Base-by-base conservation (phyloP, 2,888 invertebrate genomes). In the Mystacides longicornis region DNA sequence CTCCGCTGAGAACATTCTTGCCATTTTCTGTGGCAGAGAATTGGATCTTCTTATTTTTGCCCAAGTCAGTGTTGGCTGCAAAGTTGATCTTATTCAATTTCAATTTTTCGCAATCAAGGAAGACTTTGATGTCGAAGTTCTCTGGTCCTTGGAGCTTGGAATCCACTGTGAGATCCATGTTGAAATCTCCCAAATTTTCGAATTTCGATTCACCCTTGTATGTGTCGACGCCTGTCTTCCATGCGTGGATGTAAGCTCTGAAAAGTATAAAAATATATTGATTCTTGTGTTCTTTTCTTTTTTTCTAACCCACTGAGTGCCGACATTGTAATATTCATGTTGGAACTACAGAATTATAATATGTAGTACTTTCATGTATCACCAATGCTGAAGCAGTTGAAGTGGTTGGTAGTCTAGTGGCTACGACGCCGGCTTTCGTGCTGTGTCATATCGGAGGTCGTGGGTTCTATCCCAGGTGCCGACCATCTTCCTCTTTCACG, bases 1-100 rank as follows among this genome's bases (percentile, higher is more conserved):
- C 82, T 76, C 90, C 89, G 64, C 83, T 81, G 1, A 89, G 65
- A 7, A 89, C 67, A 52, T 83, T 83, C 65, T 85, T 81, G 55
- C 80, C 81, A 2, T 79, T 81, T 49, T 83, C 81, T 23, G 81
- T 83, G 0, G 84, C 78, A 1, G 74, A 71, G 64, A 89, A 76
- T 58, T 82, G 78, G 53, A 91, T 72, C 5, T 79, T 78, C 60
- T 86, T 86, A 77, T 20, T 77, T 53, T 75, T 81, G 0, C 75
- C 77, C 2, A 74, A 73, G 1, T 80, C 78, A 60, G 84, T 82
- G 65, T 83, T 85, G 0, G 78, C 73, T 4, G 86, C 78, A 0
- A 85, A 69, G 5, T 80, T 74, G 62, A 85, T 77, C 66, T 86
- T 82, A 61, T 89, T 79, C 27, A 83, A 65, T 21, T 83, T 79